phyloP scores from a whole-genome alignment of 2,113 vertebrate species.

The Argyrosomus japonicus region DNA sequence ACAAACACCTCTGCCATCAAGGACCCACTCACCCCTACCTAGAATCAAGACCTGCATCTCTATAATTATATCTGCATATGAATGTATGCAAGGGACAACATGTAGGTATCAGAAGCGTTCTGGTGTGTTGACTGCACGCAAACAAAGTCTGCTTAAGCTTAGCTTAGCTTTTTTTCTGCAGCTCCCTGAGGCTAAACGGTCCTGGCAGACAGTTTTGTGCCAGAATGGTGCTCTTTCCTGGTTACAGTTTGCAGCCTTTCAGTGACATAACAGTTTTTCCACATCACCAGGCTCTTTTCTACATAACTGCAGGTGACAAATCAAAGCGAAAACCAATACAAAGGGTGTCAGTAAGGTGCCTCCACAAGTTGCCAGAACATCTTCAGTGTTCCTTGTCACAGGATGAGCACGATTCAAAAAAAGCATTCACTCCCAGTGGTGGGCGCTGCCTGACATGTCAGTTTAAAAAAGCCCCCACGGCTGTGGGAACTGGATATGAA shows the following conservation, averaged over 20 bases:
- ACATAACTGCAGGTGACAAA: neutral
- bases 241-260: neutral
- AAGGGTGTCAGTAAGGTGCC: neutral
- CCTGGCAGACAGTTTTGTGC: neutral
- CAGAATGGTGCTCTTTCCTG: neutral
- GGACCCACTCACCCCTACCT: slow-evolving; percentile 29
- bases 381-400: neutral
- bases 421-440: neutral
- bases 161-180: too few relatives aligned
- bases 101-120: too few relatives aligned
- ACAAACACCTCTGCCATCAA: slow-evolving; percentile 43
- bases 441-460: neutral
- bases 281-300: neutral
- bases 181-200: too few relatives aligned
- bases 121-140: too few relatives aligned
- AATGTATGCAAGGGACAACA: too few relatives aligned
- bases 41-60: slow-evolving; percentile 8
- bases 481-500: neutral
- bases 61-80: too few relatives aligned
- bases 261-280: neutral
- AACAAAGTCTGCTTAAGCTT: too few relatives aligned
- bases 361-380: neutral
- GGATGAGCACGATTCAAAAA: neutral
- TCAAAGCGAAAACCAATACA: neutral
- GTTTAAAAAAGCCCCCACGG: neutral